These are phyloP conservation scores for Drosophila neotestacea DNA, from an alignment of 2,888 invertebrate genomes.

Conservation along the genomic window DNA sequence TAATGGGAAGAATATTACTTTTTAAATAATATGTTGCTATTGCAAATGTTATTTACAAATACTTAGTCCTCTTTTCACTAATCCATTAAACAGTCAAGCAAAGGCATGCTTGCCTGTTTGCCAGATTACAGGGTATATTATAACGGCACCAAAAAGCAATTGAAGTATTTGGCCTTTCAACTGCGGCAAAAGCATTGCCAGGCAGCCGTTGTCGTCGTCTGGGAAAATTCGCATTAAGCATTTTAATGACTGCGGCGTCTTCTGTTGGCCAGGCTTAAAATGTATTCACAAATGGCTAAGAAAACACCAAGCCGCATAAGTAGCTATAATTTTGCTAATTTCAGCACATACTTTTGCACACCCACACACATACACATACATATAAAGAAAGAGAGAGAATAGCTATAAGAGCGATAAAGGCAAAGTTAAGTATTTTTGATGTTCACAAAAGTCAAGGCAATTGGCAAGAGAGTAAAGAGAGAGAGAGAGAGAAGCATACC, in stretches of 20 bases:
- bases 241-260: conserved; percentile 66
- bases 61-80: neutral
- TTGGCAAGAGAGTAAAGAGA: conserved; percentile 3
- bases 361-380: conserved; percentile 10
- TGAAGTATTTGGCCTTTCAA: conserved; percentile 30
- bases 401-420: conserved; percentile 26
- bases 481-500: neutral
- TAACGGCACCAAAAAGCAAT: conserved; percentile 7
- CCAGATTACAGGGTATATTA: conserved; percentile 14
- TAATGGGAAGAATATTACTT: neutral
- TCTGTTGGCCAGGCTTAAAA: conserved; percentile 38
- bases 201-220: conserved; percentile 28
- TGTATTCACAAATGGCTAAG: conserved; percentile 54
- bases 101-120: neutral
- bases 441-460: conserved; percentile 35
- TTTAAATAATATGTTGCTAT: neutral
- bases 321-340: conserved; percentile 77
- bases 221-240: conserved; percentile 58
- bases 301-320: conserved; percentile 70
- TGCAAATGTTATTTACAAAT: neutral
- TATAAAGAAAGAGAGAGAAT: neutral
- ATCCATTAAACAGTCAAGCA: neutral
- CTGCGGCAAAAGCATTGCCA: conserved; percentile 23
- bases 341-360: conserved; percentile 39
- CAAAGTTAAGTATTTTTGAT: conserved; percentile 39